These are phyloP conservation scores for Empidonax alnorum DNA, from an alignment of 2,113 vertebrate genomes.

Conservation along the genomic window DNA sequence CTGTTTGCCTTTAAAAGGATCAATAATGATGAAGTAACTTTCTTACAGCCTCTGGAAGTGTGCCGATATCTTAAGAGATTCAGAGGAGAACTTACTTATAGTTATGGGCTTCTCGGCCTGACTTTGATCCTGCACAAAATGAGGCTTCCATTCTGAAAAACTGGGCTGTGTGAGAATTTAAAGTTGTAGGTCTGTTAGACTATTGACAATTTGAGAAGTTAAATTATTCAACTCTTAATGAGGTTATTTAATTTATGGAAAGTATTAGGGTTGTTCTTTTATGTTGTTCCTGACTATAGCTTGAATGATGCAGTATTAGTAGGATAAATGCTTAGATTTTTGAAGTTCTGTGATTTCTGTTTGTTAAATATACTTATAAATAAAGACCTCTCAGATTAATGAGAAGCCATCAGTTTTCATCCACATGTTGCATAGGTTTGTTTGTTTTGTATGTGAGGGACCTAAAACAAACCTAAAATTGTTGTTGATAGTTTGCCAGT, in stretches of 20 bases:
- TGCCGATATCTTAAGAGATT: background rate
- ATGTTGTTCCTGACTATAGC: background rate
- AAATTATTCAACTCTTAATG: background rate
- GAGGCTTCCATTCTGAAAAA: background rate
- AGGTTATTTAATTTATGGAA: background rate
- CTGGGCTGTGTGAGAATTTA: background rate
- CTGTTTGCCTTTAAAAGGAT: background rate
- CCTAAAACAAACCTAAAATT: background rate
- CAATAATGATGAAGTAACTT: background rate
- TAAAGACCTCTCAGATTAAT: background rate
- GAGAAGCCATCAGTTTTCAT: background rate
- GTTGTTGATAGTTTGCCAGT: background rate
- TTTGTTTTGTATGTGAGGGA: background rate
- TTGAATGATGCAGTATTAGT: background rate
- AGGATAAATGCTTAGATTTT: background rate
- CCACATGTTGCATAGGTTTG: rapidly evolving
- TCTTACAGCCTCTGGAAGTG: background rate
- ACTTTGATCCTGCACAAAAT: background rate
- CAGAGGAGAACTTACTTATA: background rate
- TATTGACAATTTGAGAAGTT: background rate
- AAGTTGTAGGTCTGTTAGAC: background rate
- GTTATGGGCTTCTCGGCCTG: background rate
- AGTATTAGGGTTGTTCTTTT: background rate
- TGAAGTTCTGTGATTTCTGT: background rate
- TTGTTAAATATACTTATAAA: background rate